Percentiles rank a stretch among this genome's conserved stretches.
These are phyloP conservation scores for Pollenia labialis DNA, from an alignment of 2,888 invertebrate genomes.

Conservation along the genomic window DNA sequence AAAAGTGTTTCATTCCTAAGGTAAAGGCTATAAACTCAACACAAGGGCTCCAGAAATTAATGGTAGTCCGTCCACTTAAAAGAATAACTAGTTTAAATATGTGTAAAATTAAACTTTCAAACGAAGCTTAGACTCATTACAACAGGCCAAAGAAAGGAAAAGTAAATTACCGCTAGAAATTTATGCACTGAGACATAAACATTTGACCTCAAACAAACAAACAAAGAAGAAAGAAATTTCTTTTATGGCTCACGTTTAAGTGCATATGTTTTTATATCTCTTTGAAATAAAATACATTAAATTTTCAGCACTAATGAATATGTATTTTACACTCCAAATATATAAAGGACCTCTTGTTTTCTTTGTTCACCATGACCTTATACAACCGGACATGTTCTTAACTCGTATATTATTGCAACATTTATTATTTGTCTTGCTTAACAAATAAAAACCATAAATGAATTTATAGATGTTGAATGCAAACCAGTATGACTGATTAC, in stretches of 20 bases:
- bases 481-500: constrained; percentile 21
- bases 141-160: not conserved
- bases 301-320: not conserved
- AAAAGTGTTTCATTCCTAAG: too few relatives aligned
- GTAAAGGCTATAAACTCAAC: too few relatives aligned
- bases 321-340: constrained; percentile 1
- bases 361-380: constrained; percentile 45
- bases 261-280: not conserved
- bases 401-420: not conserved
- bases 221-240: not conserved
- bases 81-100: too few relatives aligned
- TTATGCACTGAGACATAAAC: not conserved
- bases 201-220: not conserved
- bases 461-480: constrained; percentile 21
- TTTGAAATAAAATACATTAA: not conserved
- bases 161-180: not conserved
- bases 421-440: constrained; percentile 5
- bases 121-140: too few relatives aligned
- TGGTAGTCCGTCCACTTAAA: too few relatives aligned
- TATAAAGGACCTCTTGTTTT: constrained; percentile 14
- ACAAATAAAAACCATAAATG: constrained; percentile 7
- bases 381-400: not conserved
- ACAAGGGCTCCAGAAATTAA: too few relatives aligned
- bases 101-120: too few relatives aligned
- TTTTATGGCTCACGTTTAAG: constrained; percentile 2